phyloP scores from a whole-genome alignment of 2,797 vertebrate genomes.

The Dallia pectoralis region DNA sequence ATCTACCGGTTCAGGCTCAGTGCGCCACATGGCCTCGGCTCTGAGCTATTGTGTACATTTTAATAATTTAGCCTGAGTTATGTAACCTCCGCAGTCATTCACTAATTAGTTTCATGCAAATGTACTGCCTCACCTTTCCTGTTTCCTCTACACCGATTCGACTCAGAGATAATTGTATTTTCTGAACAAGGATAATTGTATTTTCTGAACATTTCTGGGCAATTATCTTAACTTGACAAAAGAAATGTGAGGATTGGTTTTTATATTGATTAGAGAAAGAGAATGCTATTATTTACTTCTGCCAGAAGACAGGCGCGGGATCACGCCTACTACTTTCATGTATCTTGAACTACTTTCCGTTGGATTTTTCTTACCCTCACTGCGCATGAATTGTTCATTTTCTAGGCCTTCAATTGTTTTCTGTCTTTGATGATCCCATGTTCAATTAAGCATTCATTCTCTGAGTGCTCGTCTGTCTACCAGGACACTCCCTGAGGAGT shows the following conservation, averaged over 20 bases:
- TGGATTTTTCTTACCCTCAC: neutral
- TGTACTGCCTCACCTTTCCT: conserved; percentile 42
- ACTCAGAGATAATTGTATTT: conserved; percentile 43
- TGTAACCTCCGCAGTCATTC: conserved; percentile 56
- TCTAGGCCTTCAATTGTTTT: neutral
- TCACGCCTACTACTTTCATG: neutral
- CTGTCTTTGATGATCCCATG: conserved; percentile 1
- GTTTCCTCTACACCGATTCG: conserved; percentile 28
- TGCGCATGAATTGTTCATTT: neutral
- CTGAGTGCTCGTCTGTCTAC: neutral
- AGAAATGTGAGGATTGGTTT: conserved; percentile 18
- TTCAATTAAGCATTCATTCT: neutral
- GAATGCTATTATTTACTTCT: conserved; percentile 16
- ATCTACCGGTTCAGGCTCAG: conserved; percentile 23
- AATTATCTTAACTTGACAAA: conserved; percentile 23
- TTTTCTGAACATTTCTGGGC: conserved; percentile 29
- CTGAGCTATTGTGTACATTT: conserved; percentile 50
- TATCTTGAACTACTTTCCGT: neutral
- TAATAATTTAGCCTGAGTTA: conserved; percentile 52
- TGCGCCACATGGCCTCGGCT: conserved; percentile 27
- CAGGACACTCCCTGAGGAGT: neutral
- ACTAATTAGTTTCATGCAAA: conserved; percentile 42
- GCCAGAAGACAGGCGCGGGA: conserved; percentile 1
- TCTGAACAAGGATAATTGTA: conserved; percentile 42
- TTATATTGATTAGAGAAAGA: conserved; percentile 23